A percentile compares a stretch with the other conserved stretches of the same genome.
Evolutionary conservation across 2,888 invertebrate genomes (phyloP).

Genomic region (Eupithecia pulchellata): DNA sequence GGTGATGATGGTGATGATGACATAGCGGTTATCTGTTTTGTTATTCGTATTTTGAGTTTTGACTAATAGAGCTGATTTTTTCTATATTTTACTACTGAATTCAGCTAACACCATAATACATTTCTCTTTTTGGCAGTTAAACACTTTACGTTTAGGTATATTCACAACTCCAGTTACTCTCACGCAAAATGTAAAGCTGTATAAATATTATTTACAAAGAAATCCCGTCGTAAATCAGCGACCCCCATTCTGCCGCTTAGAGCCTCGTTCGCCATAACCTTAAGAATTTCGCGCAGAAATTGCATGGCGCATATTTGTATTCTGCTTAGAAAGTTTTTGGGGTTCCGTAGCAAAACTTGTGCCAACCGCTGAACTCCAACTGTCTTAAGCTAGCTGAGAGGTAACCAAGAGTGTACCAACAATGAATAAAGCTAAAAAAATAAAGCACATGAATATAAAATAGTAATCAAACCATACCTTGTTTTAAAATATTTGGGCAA

Average conservation of each 20-base stretch:
- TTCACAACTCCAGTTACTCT: background rate
- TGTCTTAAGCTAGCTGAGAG: background rate
- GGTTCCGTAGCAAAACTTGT: background rate
- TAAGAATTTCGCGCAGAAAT: slow-evolving; percentile 30
- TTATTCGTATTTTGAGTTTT: no score
- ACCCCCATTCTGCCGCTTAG: slow-evolving; percentile 15
- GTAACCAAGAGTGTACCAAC: background rate
- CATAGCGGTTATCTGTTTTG: no score
- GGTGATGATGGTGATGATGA: no score
- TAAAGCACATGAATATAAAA: no score
- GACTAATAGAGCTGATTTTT: no score
- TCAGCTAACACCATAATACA: background rate
- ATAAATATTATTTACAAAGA: slow-evolving; percentile 20
- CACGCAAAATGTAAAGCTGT: slow-evolving; percentile 3
- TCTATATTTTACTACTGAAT: no score
- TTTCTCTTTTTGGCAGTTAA: background rate
- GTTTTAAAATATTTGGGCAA: no score
- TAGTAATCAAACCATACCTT: no score
- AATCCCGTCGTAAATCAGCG: slow-evolving; percentile 21
- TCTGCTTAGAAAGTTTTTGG: slow-evolving; percentile 18
- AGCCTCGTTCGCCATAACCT: slow-evolving; percentile 26
- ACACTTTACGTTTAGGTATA: background rate
- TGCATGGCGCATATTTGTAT: slow-evolving; percentile 39
- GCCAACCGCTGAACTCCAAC: background rate
- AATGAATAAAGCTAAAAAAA: no score